Percentiles rank a stretch among this genome's conserved stretches.
Conservation (phyloP, 2,797 vertebrate species). For the Microcaecilia unicolor region DNA sequence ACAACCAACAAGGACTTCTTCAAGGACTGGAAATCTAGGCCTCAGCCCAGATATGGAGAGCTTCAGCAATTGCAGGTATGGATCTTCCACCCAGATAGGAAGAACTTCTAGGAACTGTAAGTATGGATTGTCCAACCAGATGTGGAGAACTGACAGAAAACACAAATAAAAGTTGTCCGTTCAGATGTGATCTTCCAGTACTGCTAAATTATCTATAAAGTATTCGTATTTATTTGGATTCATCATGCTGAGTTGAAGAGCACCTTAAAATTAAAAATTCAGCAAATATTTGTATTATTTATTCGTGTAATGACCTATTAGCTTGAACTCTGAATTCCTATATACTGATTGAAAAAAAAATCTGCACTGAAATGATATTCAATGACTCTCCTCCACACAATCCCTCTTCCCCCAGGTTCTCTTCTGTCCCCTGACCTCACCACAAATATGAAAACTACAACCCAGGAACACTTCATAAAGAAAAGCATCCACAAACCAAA, state of each 20-base stretch:
- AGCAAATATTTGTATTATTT: no score
- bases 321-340: no score
- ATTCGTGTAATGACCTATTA: no score
- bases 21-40: slow-evolving; percentile 1
- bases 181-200: no score
- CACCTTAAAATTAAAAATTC: no score
- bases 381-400: neutral
- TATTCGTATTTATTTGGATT: no score
- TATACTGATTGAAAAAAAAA: no score
- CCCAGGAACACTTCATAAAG: slow-evolving; percentile 39
- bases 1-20: neutral
- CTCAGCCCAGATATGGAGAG: slow-evolving; percentile 39
- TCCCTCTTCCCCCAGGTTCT: slow-evolving; percentile 21
- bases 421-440: slow-evolving; percentile 49
- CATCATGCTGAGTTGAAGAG: no score
- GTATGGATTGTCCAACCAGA: neutral
- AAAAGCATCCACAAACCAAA: slow-evolving; percentile 14
- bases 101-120: no score
- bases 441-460: slow-evolving; percentile 51
- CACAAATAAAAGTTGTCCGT: neutral
- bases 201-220: no score
- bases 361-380: no score
- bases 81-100: fast-evolving
- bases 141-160: neutral
- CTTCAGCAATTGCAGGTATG: slow-evolving; percentile 52